These are phyloP conservation scores for Fabriciana adippe DNA, from an alignment of 2,888 invertebrate genomes.

Conservation along the genomic window DNA sequence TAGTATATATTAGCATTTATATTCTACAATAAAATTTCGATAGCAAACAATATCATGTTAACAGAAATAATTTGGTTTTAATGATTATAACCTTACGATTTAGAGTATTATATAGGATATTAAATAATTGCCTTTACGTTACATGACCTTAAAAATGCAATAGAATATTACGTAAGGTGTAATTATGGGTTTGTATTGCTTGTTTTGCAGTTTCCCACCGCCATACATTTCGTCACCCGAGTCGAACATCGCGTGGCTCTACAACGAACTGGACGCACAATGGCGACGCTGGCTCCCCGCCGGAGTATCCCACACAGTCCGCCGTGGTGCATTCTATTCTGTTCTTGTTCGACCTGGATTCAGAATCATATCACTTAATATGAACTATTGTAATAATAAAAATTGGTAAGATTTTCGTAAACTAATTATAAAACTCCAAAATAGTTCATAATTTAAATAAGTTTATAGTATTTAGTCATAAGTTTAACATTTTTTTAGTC, in stretches of 20 bases:
- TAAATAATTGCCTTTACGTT: too few relatives aligned
- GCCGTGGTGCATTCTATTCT: slow-evolving; percentile 95
- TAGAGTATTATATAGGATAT: too few relatives aligned
- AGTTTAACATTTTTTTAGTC: too few relatives aligned
- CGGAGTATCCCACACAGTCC: slow-evolving; percentile 92
- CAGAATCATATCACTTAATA: slow-evolving; percentile 95
- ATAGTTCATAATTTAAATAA: too few relatives aligned
- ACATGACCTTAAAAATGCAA: background rate
- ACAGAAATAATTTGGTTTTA: too few relatives aligned
- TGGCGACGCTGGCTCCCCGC: slow-evolving; percentile 96
- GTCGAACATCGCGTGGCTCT: slow-evolving; percentile 94
- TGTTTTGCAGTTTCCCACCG: slow-evolving; percentile 89
- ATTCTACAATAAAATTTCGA: too few relatives aligned
- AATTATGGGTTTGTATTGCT: background rate
- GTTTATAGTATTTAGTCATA: too few relatives aligned
- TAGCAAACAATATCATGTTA: too few relatives aligned
- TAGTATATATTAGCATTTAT: too few relatives aligned
- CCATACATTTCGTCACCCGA: slow-evolving; percentile 91
- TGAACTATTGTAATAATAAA: slow-evolving; percentile 97
- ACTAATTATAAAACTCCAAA: too few relatives aligned
- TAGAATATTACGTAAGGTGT: background rate
- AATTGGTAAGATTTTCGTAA: slow-evolving; percentile 86
- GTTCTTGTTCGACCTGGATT: slow-evolving; percentile 94
- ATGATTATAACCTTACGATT: too few relatives aligned
- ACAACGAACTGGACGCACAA: slow-evolving; percentile 92